Evolutionary conservation across 2,888 invertebrate species (phyloP), one percentile per base, ranked within the genome.

Genomic region (Anoplius nigerrimus): DNA sequence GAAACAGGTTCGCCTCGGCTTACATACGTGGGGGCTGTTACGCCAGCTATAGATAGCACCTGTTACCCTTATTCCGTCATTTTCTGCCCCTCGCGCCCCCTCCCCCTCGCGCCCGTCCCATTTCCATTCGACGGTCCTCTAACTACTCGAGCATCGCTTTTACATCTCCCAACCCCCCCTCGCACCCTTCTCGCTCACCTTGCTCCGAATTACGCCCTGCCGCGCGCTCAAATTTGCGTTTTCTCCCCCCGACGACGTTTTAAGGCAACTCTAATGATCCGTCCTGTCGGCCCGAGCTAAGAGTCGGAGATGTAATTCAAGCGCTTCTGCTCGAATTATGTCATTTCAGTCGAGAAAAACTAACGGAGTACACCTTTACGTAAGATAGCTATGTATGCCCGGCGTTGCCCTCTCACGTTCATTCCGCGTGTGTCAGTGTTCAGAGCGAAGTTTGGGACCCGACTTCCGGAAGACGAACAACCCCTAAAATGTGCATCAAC

Each of bases 41-140:
- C 76, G 70, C 59, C 71, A 75, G 69, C 80, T 81, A 79, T 80
- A 82, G 83, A 79, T 81, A 81, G 78, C 86, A 86, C 86, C 85
- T 86, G 84, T 86, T 86, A 86, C 83, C 82, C 79, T 82, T 79
- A 73, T 79, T 80, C 76, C 72, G 63, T 67, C 74, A 71, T 71
- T 76, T 75, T 70, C 70, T 5, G 45, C 63, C 72, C 72, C 64
- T 67, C 48, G n/a, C 55, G 51, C 71, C 70, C 71, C 67, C 13
- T 48, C 48, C 1, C 34, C 34, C 48, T 13, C 48, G 64, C 63
- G n/a, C n/a, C n/a, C 76, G 8, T 66, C 70, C 68, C 69, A 55
- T 58, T 70, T 71, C 78, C 72, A 71, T 69, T 71, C 74, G 65
- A 69, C 58, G 67, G 60, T 66, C 48, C 71, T 67, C 64, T 70